Evolutionary conservation across 2,888 invertebrate species (phyloP).

Genomic region (Sinopyrophorus schimmeli): DNA sequence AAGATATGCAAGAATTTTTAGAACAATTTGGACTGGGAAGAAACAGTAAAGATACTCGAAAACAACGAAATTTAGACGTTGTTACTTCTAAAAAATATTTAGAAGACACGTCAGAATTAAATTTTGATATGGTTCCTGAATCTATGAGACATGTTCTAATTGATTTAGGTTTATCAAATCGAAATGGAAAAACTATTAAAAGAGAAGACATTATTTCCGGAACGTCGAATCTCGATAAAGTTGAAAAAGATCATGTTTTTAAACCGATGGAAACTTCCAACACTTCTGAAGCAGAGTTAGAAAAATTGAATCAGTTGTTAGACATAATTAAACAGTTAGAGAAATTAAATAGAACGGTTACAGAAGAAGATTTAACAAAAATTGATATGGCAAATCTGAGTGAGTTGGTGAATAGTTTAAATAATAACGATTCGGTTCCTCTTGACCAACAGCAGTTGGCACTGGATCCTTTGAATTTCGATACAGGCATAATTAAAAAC

Average conservation of each 20-base stretch:
- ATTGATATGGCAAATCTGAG: constrained; percentile 50
- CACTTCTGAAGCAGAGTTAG: constrained; percentile 58
- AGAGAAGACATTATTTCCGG: constrained; percentile 17
- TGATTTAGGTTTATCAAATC: constrained; percentile 48
- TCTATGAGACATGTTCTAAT: constrained; percentile 46
- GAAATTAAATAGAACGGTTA: constrained; percentile 52
- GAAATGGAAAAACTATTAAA: constrained; percentile 27
- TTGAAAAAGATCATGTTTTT: constrained; percentile 41
- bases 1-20: constrained; percentile 52
- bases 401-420: constrained; percentile 48
- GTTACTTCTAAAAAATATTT: constrained; percentile 22
- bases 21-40: constrained; percentile 50
- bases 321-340: constrained; percentile 56
- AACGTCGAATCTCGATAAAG: constrained; percentile 8
- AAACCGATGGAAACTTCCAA: constrained; percentile 45
- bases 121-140: constrained; percentile 51
- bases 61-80: constrained; percentile 28
- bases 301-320: constrained; percentile 56
- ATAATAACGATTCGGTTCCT: constrained; percentile 40
- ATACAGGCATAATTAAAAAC: constrained; percentile 51
- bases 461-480: constrained; percentile 54
- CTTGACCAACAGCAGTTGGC: constrained; percentile 46
- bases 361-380: constrained; percentile 53
- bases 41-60: constrained; percentile 34
- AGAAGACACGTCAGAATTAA: constrained; percentile 42